Evolutionary conservation across 2,888 invertebrate species (phyloP), one percentile per base, ranked within the genome.

Genomic region (Cosmia pyralina): DNA sequence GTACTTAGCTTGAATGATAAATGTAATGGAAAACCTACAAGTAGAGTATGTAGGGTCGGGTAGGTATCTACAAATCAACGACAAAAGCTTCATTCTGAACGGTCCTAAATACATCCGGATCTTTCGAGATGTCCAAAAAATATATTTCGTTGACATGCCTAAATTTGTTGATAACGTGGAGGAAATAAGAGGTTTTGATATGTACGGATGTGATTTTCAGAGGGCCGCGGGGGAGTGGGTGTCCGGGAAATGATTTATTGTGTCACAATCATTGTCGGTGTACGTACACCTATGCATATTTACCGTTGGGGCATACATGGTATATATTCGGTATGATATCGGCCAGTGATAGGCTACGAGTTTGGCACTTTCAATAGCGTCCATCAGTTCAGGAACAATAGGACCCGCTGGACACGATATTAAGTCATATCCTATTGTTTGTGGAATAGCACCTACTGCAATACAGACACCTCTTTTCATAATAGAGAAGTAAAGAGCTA

Each of bases 11-110:
- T 52, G 4, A 19, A 28, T 64, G 52, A 48, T 63, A 53, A 76
- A 69, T 63, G 2, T 4, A 48, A 41, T 59, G 7, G n/a, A 22
- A 59, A 22, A 52, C 13, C 13, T 22, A 15, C 22, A 48, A 48
- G 28, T 19, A 11, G 3, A n/a, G 10, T 22, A 22, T 17, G 22
- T 22, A 7, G 22, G 13, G 17, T 2, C 11, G 7, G 5, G 19
- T 22, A 28, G 19, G 6, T 38, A 38, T 38, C 19, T 38, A 28
- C 1, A 8, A 46, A 65, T 22, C 28, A 8, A 52, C 17, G 17
- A n/a, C 17, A 46, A 46, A 58, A 67, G 22, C 69, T 60, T 77
- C 59, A 76, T 62, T 71, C 73, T 62, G 4, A 64, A 53, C 13
- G 17, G 34, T 34, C 38, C 15, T 28, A 15, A 19, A n/a, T 22